phyloP scores from a whole-genome alignment of 53 echinoderm and acorn worm species.

The Echinarachnius parma region DNA sequence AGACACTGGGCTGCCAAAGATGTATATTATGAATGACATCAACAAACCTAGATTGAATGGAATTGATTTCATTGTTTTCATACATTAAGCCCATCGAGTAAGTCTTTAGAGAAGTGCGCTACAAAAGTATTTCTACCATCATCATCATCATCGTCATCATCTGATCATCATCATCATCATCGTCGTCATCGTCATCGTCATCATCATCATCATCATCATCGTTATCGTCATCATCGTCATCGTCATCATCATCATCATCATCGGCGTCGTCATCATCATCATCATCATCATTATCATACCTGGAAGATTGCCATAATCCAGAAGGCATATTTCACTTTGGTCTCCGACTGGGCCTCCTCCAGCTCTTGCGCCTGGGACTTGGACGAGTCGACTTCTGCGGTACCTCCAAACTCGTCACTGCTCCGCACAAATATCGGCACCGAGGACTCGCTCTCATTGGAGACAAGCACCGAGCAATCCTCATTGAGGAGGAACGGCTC shows the following conservation, averaged over 20 bases:
- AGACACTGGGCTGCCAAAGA: no score
- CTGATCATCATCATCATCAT: no score
- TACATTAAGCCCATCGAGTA: neutral
- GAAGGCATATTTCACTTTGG: constrained; percentile 82
- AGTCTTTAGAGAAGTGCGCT: no score
- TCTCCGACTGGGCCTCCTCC: constrained; percentile 70
- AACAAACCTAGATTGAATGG: neutral
- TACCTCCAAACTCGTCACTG: neutral
- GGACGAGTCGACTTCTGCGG: constrained; percentile 21
- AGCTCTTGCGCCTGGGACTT: constrained; percentile 63
- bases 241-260: no score
- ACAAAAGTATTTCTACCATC: no score
- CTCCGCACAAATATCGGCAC: constrained; percentile 38
- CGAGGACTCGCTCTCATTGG: constrained; percentile 52
- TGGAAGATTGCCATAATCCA: constrained; percentile 97
- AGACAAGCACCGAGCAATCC: constrained; percentile 66
- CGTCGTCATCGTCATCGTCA: neutral
- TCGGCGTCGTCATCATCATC: no score
- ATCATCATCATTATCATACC: no score
- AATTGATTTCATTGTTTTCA: neutral
- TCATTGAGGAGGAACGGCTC: constrained; percentile 94
- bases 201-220: no score
- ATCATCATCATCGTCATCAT: no score
- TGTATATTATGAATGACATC: no score
- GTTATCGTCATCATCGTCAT: no score